Conservation (phyloP, 2,888 invertebrate species). For the Athetis lepigone region DNA sequence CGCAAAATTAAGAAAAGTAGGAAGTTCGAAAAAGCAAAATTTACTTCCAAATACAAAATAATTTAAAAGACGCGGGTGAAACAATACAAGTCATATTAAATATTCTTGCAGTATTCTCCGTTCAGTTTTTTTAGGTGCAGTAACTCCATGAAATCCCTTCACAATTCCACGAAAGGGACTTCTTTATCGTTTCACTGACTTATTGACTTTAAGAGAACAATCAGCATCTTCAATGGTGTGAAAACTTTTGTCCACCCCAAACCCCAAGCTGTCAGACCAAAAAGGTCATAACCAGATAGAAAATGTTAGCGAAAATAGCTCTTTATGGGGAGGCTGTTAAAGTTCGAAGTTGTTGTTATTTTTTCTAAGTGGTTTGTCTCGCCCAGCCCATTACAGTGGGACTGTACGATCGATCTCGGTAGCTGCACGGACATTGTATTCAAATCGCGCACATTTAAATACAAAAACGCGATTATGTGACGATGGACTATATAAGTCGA, state of each 20-base stretch:
- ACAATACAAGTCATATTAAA: too few species aligned
- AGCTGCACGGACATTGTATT: slow-evolving; percentile 87
- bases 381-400: slow-evolving; percentile 82
- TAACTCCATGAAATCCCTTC: slow-evolving; percentile 25
- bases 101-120: too few species aligned
- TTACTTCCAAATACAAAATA: too few species aligned
- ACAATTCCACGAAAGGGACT: slow-evolving; percentile 47
- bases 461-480: slow-evolving; percentile 90
- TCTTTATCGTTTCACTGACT: slow-evolving; percentile 56
- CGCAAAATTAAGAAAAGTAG: too few species aligned
- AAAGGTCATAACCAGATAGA: slow-evolving; percentile 31
- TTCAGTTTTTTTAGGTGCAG: not conserved
- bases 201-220: slow-evolving; percentile 75
- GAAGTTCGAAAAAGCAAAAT: too few species aligned
- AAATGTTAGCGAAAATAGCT: slow-evolving; percentile 13
- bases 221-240: slow-evolving; percentile 77
- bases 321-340: not conserved
- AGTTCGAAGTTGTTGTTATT: slow-evolving; percentile 28
- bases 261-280: slow-evolving; percentile 31
- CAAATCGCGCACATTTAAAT: slow-evolving; percentile 89
- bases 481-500: slow-evolving; percentile 83
- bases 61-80: too few species aligned
- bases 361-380: slow-evolving; percentile 68
- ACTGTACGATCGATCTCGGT: slow-evolving; percentile 78
- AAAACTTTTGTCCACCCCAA: slow-evolving; percentile 70